Evolutionary conservation across 2,888 invertebrate genomes (phyloP), one percentile per base, ranked within the genome.

Genomic region (Parnassius mnemosyne): DNA sequence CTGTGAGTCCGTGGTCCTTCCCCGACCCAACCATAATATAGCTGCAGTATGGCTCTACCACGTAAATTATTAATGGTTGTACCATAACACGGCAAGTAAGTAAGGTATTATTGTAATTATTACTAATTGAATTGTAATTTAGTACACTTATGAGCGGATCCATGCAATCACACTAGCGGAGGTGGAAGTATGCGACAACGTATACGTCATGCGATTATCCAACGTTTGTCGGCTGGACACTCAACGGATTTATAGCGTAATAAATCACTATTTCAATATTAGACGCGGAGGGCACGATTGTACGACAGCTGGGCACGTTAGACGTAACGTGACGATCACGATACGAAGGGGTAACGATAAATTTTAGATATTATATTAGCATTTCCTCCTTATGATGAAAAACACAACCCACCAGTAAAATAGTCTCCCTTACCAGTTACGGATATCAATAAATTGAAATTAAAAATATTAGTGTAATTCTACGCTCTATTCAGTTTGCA

Each of bases 221-320:
- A 75, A 76, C 83, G 82, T 79, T 82, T 79, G 85, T 84, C 82
- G 80, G 79, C 74, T 69, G 76, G 83, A 83, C 85, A 82, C 75
- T 79, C 69, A 79, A 80, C 84, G 83, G 84, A 86, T 89, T 86
- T 86, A 86, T 83, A 76, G 78, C 72, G 72, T 66, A 71, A 77
- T 85, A 84, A 80, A 85, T 85, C 84, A 85, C 83, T 75, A 82
- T 83, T 83, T 83, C 85, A 85, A 85, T 85, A 85, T 83, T 81
- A 75, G 72, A 72, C 71, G 69, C 70, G 70, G 47, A 64, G 53
- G 67, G 66, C 69, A 66, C 68, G 69, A 67, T 71, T 68, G 69
- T 65, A 62, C 61, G 68, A 65, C 68, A 66, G 70, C 53, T 53
- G 58, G 16, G 20, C 42, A 9, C 53, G 61, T 69, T 63, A 62